Evolutionary conservation across 2,113 vertebrate species (phyloP), one percentile per base, ranked within the genome.

Genomic region (Cyanoramphus novaezelandiae): DNA sequence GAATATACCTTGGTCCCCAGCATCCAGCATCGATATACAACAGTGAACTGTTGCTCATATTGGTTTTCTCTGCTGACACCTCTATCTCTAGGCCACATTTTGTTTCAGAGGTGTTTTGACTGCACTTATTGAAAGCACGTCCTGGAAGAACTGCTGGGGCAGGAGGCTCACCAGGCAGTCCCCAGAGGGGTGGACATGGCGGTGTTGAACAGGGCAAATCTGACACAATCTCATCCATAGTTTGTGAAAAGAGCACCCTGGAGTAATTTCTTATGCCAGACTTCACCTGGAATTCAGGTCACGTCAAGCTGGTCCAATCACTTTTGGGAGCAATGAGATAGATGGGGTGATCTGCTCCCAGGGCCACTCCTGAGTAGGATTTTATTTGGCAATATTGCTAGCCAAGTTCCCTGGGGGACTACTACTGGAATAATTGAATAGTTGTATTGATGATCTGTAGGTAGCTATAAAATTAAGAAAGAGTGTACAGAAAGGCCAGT

Each of bases 401-500:
- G 39, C 39, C 74, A 78, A 77, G 49, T 64, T 83, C 33, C 46
- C 47, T 2, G 4, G 11, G 10, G 8, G 27, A 87, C 19, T 46
- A 33, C 59, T 71, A 13, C 46, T 79, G 50, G 9, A 29, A 49
- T 60, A 60, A 69, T 82, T 64, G 75, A 83, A 71, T 89, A 78
- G 19, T 29, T 82, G 7, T 79, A 46, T 70, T 79, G 70, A 79
- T 47, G 70, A 46, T 44, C 29, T 80, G 63, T 52, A 94, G 65
- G 82, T 39, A 85, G 88, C 60, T 31, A 62, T 52, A 69, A 85
- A 86, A 80, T 8, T 68, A 85, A 91, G 60, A 44, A 88, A 67
- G 20, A 46, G 21, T 0, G 0, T 25, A 68, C 23, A 78, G 69
- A 74, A 87, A 88, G 49, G 47, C 33, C 78, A 82, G 27, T 13